A percentile compares a stretch with the other conserved stretches of the same genome.
These are phyloP conservation scores for Takifugu bimaculatus DNA, from an alignment of 2,113 vertebrate species.

Conservation along the genomic window DNA sequence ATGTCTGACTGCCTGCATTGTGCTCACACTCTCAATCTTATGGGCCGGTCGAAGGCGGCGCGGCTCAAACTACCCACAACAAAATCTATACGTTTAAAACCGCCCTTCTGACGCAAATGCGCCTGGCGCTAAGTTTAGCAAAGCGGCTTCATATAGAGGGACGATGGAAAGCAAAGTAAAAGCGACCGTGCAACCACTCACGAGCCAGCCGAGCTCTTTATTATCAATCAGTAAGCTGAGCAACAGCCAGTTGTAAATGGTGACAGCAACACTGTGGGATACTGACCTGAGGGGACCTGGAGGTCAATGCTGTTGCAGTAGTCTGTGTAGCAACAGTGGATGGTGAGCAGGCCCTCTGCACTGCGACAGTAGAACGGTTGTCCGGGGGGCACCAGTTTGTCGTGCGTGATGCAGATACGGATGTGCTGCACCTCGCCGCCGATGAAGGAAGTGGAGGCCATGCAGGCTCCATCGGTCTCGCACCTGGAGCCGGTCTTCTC, in stretches of 20 bases:
- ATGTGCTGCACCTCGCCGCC: constrained; percentile 81
- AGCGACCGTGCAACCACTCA: no score
- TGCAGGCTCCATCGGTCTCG: constrained; percentile 91
- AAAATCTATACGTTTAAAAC: no score
- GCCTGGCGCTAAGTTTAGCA: no score
- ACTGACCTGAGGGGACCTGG: constrained; percentile 83
- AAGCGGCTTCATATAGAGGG: no score
- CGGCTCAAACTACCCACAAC: no score
- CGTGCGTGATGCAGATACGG: constrained; percentile 84
- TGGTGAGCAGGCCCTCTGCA: constrained; percentile 86
- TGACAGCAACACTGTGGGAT: no score
- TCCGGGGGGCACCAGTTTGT: constrained; percentile 83
- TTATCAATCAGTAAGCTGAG: not conserved
- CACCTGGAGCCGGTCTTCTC: constrained; percentile 85
- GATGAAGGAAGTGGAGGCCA: constrained; percentile 88
- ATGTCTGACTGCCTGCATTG: not conserved
- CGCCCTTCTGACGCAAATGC: no score
- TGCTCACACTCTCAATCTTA: not conserved
- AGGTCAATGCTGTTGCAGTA: constrained; percentile 95
- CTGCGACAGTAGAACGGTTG: constrained; percentile 91
- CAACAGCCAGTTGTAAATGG: not conserved
- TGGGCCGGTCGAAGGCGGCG: not conserved
- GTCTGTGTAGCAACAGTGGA: constrained; percentile 91
- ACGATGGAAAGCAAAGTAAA: no score
- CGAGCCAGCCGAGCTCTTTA: no score